These are phyloP conservation scores for Pemphigus obesinymphae DNA, from an alignment of 1,140 invertebrate genomes.

Conservation along the genomic window DNA sequence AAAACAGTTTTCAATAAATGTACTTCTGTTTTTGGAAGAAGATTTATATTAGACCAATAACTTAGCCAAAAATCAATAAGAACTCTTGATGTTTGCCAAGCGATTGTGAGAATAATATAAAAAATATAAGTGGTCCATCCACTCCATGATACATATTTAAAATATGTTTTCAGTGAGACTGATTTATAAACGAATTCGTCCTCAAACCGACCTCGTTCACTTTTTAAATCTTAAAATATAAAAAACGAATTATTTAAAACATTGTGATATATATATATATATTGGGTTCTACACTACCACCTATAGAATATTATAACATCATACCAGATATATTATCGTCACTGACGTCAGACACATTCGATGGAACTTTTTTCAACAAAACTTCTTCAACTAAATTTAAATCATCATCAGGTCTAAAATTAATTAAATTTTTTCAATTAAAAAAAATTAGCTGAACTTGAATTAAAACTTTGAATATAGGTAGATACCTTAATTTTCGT, in stretches of 20 bases:
- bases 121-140: conserved; percentile 46
- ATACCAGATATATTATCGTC: background rate
- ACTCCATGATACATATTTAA: conserved; percentile 31
- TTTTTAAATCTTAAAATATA: background rate
- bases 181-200: conserved; percentile 32
- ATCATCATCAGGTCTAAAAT: background rate
- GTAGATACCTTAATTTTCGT: conserved; percentile 13
- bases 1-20: background rate
- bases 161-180: conserved; percentile 20
- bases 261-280: background rate
- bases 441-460: too few species aligned
- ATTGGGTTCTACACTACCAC: too few species aligned
- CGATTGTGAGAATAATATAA: conserved; percentile 57
- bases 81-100: conserved; percentile 58
- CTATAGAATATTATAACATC: too few species aligned
- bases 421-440: background rate
- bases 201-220: conserved; percentile 5
- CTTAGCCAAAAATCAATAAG: conserved; percentile 62
- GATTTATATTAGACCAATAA: conserved; percentile 54
- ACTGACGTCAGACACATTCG: conserved; percentile 19
- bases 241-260: background rate
- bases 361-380: background rate
- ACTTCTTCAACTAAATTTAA: background rate
- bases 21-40: background rate
- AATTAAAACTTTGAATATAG: background rate